Conservation (phyloP, 2,113 vertebrate species). For the Catharus minimus region DNA sequence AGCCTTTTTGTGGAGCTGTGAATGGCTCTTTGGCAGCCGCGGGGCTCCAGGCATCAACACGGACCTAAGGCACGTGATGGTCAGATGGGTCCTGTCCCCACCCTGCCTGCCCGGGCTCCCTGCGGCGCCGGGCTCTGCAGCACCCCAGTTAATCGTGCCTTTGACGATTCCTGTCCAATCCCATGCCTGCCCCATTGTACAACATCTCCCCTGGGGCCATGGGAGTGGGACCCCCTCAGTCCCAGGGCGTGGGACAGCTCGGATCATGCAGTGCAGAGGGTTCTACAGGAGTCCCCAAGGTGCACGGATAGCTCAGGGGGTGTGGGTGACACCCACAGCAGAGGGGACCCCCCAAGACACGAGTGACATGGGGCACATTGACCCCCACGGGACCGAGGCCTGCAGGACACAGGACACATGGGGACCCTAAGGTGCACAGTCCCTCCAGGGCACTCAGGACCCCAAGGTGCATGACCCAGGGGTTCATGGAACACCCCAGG, state of each 20-base stretch:
- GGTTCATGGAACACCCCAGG: rapidly evolving
- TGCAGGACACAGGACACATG: background rate
- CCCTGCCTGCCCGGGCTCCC: background rate
- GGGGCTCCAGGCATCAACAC: slow-evolving; percentile 37
- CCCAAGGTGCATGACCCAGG: rapidly evolving
- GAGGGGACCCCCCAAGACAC: background rate
- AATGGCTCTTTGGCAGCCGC: slow-evolving; percentile 15
- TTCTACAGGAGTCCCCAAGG: background rate
- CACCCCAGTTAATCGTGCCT: rapidly evolving
- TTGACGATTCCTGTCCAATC: rapidly evolving
- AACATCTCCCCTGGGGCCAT: background rate
- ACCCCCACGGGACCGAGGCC: rapidly evolving
- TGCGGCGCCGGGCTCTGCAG: background rate
- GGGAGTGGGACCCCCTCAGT: background rate
- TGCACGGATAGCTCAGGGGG: rapidly evolving
- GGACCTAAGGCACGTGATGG: slow-evolving; percentile 33
- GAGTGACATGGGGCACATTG: rapidly evolving
- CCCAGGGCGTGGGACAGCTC: rapidly evolving
- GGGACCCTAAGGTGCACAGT: too few species aligned
- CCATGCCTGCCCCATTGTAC: rapidly evolving
- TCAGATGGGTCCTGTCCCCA: background rate
- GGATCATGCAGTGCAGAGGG: too few species aligned
- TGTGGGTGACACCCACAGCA: background rate
- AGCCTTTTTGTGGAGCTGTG: background rate
- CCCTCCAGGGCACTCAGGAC: too few species aligned